phyloP scores from a whole-genome alignment of 2,113 vertebrate genomes.

The Chauna torquata region DNA sequence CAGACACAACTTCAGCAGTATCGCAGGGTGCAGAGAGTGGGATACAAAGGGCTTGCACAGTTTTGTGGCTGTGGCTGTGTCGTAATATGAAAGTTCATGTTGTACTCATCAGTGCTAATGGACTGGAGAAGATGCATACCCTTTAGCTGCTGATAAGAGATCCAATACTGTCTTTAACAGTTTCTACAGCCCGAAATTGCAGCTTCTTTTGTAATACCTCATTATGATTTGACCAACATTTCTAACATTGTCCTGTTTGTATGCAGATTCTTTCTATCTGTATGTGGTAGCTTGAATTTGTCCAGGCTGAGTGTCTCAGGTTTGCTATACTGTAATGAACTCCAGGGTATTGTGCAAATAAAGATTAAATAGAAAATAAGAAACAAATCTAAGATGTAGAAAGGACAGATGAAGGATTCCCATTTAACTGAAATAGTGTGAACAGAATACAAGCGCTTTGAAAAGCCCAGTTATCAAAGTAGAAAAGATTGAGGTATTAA shows the following conservation, averaged over 20 bases:
- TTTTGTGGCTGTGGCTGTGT: background rate
- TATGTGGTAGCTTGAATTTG: background rate
- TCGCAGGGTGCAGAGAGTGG: background rate
- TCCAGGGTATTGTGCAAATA: slow-evolving; percentile 40
- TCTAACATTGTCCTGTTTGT: background rate
- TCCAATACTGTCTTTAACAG: background rate
- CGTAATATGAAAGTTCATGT: background rate
- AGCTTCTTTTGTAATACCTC: background rate
- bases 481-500: background rate
- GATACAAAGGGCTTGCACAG: background rate
- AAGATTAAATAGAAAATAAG: slow-evolving; percentile 10
- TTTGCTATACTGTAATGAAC: background rate
- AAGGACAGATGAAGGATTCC: slow-evolving; percentile 20
- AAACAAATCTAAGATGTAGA: background rate
- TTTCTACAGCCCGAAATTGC: background rate
- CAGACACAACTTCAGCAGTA: background rate
- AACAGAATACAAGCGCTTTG: background rate
- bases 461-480: background rate
- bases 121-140: background rate
- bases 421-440: background rate
- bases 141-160: background rate
- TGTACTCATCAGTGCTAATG: background rate
- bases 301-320: background rate
- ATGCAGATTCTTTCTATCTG: background rate
- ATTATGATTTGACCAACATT: background rate